Evolutionary conservation across 1,140 invertebrate species (phyloP).

Genomic region (Bombus cullumanus): DNA sequence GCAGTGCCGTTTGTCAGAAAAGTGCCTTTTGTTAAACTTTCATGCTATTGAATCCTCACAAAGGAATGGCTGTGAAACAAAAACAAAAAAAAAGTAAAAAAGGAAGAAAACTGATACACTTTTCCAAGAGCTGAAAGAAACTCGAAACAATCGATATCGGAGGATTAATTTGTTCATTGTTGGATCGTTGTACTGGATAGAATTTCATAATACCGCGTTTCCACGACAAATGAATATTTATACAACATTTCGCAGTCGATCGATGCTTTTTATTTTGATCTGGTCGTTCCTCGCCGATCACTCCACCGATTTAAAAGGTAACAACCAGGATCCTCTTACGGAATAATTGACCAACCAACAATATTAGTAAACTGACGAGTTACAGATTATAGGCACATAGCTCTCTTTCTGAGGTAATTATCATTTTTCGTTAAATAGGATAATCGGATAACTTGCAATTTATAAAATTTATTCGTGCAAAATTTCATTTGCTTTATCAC

Average conservation of each 20-base stretch:
- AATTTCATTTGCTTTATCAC: no score
- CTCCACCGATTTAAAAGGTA: neutral
- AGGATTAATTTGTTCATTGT: slow-evolving; percentile 7
- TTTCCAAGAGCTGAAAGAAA: neutral
- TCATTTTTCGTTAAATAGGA: neutral
- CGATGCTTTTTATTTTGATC: neutral
- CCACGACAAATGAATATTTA: slow-evolving; percentile 9
- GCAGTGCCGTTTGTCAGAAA: neutral
- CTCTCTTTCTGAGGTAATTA: neutral
- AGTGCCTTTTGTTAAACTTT: neutral
- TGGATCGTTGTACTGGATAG: neutral
- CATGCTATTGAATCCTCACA: neutral
- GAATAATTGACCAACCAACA: neutral
- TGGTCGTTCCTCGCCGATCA: neutral
- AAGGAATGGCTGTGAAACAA: neutral
- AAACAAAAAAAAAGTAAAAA: neutral
- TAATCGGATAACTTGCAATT: no score
- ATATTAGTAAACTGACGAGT: neutral
- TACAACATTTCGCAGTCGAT: neutral
- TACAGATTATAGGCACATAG: neutral
- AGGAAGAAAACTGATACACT: no score
- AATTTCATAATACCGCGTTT: neutral
- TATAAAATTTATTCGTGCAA: no score
- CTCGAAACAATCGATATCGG: neutral
- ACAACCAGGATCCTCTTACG: neutral